Base-by-base conservation (phyloP, 2,888 invertebrate species). In the Eilema depressum region DNA sequence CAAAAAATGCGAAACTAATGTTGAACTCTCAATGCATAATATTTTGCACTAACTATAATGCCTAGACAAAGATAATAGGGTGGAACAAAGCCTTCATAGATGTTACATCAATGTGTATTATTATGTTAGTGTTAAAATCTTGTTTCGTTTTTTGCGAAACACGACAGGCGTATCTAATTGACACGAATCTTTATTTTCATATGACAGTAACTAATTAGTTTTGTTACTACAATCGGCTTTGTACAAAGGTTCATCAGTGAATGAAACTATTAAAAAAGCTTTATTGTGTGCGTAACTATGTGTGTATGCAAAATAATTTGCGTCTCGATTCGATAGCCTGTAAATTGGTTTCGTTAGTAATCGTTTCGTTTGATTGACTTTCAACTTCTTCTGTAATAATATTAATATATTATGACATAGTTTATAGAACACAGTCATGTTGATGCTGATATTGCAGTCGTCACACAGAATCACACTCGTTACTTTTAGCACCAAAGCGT, bases 121-220 rank as follows among this genome's bases (percentile, higher is more conserved):
- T 53, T 69, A 63, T 68, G 69, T 67, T 66, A 63, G 53, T 41
- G 68, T 68, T 74, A 77, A 76, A 71, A 73, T 77, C 64, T 77
- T 74, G 74, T 68, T 69, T 63, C 37, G 28, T 73, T 76, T 67
- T 76, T 69, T 74, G 76, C 77, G 65, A 76, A 77, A 79, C 68
- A 68, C 70, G 75, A 74, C 77, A 74, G 65, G 63, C 77, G 69
- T 69, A 37, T 64, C 75, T 66, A 76, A 79, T 77, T 68, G 61
- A 66, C 75, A 75, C 73, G 74, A 74, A 79, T 59, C 69, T 77
- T 74, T 67, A 65, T 80, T 75, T 73, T 71, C 67, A 20, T 70
- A 61, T 56, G 68, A 64, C 75, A 73, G 70, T 71, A 65, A 80
- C 74, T 78, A 80, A 81, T 81, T 80, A 72, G 68, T 66, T 76